Conservation (phyloP, 1,140 invertebrate species). For the Heliconius congener region DNA sequence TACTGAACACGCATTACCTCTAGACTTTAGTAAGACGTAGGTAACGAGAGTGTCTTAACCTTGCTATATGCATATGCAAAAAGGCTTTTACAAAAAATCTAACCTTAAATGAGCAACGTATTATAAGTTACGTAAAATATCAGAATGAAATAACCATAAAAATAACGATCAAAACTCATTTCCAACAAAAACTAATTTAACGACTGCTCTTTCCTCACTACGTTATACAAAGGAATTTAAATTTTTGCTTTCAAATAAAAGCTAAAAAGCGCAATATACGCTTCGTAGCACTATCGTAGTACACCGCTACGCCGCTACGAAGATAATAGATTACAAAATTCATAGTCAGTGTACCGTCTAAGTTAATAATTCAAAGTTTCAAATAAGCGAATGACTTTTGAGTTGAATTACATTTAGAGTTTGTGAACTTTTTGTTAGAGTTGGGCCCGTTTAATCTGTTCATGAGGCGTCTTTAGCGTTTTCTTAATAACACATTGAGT, state of each 20-base stretch:
- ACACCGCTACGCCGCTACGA: slow-evolving; percentile 4
- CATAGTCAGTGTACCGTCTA: slow-evolving; percentile 13
- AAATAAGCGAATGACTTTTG: slow-evolving; percentile 2
- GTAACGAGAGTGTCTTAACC: no score
- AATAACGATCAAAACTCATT: neutral
- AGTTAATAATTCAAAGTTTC: slow-evolving; percentile 13
- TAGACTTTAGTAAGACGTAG: no score
- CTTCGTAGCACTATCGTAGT: neutral
- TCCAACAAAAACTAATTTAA: slow-evolving; percentile 8
- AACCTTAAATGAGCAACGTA: neutral
- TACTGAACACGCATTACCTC: no score
- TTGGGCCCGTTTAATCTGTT: neutral
- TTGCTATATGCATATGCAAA: no score
- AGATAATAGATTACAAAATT: slow-evolving; percentile 16
- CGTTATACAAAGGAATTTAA: slow-evolving; percentile 20
- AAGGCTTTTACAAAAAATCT: no score
- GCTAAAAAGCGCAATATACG: slow-evolving; percentile 3
- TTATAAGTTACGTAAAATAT: neutral
- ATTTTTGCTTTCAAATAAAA: slow-evolving; percentile 18
- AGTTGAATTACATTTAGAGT: slow-evolving; percentile 3
- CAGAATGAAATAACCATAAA: neutral
- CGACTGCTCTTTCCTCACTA: neutral
- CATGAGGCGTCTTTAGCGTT: neutral
- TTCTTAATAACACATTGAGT: slow-evolving; percentile 3
- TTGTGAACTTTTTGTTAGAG: neutral